These are phyloP conservation scores for Lepisosteus oculatus DNA, from an alignment of 2,113 vertebrate species.

Conservation along the genomic window DNA sequence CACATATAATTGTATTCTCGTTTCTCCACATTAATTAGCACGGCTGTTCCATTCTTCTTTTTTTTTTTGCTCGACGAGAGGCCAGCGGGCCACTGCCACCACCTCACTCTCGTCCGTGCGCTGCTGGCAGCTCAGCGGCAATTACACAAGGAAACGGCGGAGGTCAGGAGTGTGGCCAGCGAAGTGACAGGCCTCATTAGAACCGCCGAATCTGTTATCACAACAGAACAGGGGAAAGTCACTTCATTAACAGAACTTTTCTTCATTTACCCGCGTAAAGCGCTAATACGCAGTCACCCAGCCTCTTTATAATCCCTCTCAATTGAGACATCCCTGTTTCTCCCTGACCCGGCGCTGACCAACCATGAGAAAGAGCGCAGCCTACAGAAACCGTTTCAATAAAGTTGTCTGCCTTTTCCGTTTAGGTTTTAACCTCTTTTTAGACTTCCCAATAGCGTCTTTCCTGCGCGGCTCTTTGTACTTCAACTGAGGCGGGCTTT, in stretches of 20 bases:
- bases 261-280: conserved; percentile 56
- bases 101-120: not conserved
- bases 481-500: too few relatives aligned
- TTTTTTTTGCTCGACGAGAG: not conserved
- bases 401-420: not conserved
- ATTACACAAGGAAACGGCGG: conserved; percentile 28
- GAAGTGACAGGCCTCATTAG: conserved; percentile 50
- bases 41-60: conserved; percentile 22
- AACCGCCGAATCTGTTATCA: conserved; percentile 55
- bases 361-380: not conserved
- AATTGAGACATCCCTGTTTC: conserved; percentile 35
- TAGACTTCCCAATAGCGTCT: not conserved
- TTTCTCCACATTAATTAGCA: conserved; percentile 15
- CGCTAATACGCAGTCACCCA: conserved; percentile 39
- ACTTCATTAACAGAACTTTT: conserved; percentile 64
- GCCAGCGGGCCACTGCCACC: not conserved
- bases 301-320: conserved; percentile 55
- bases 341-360: conserved; percentile 26
- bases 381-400: not conserved
- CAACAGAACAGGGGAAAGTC: conserved; percentile 50
- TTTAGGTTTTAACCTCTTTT: not conserved
- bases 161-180: conserved; percentile 47
- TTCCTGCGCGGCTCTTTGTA: too few relatives aligned
- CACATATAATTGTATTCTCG: not conserved
- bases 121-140: conserved; percentile 32